Percentiles rank a stretch among this genome's conserved stretches.
Conservation (phyloP, 1,140 invertebrate genomes). For the Ptiloglossa arizonensis region DNA sequence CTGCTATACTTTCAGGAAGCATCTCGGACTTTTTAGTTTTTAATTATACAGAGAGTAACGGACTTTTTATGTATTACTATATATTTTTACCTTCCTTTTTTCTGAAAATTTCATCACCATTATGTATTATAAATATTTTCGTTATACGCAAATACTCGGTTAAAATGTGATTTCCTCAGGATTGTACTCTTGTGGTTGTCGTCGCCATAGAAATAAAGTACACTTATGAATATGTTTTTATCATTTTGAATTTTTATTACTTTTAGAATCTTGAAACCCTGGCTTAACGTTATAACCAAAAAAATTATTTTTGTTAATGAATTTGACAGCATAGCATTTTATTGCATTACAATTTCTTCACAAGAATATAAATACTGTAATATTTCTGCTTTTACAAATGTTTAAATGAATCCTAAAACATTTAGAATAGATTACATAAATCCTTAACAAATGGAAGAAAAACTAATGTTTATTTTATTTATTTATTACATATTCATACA, state of each 20-base stretch:
- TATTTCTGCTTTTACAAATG: too few relatives aligned
- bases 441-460: too few relatives aligned
- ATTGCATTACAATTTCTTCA: too few relatives aligned
- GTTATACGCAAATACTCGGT: conserved; percentile 1
- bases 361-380: too few relatives aligned
- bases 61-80: conserved; percentile 21
- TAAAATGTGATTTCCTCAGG: conserved; percentile 27
- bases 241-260: neutral
- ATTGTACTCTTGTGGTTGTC: conserved; percentile 37
- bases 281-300: too few relatives aligned
- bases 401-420: too few relatives aligned
- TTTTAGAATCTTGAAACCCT: neutral
- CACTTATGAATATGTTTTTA: conserved; percentile 28
- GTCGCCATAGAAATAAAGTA: conserved; percentile 35
- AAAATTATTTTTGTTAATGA: too few relatives aligned
- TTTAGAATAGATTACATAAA: too few relatives aligned
- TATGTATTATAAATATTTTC: conserved; percentile 23
- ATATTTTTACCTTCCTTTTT: conserved; percentile 11
- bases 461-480: too few relatives aligned
- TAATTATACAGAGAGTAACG: neutral
- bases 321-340: too few relatives aligned
- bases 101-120: conserved; percentile 7
- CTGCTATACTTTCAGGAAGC: neutral
- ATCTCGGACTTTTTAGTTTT: conserved; percentile 11
- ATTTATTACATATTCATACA: too few relatives aligned